Evolutionary conservation across 1,140 invertebrate species (phyloP).

Genomic region (Sminthurides bifidus): DNA sequence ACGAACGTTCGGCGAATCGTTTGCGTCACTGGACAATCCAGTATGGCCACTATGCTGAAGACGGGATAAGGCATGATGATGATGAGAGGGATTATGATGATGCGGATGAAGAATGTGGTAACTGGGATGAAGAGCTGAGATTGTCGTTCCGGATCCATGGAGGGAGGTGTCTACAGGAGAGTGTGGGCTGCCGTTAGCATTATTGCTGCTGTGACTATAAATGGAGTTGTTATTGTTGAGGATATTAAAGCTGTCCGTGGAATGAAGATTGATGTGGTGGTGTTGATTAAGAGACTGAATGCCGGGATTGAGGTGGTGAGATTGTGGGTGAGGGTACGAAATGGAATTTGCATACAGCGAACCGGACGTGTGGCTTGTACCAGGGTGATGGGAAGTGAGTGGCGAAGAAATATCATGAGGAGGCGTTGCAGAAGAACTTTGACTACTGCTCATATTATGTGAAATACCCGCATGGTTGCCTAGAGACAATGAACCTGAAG

Average conservation of each 20-base stretch:
- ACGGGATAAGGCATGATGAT: not conserved
- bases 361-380: not conserved
- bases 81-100: not conserved
- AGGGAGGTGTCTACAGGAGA: not conserved
- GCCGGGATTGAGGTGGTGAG: not conserved
- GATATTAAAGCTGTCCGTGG: too few relatives aligned
- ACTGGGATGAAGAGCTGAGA: too few relatives aligned
- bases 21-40: not conserved
- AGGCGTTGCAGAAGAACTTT: not conserved
- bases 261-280: conserved; percentile 7
- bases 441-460: not conserved
- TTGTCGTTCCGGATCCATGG: not conserved
- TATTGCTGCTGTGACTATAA: not conserved
- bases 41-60: not conserved
- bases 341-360: not conserved
- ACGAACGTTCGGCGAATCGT: not conserved
- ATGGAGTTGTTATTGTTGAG: too few relatives aligned
- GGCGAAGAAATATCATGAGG: conserved; percentile 1
- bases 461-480: not conserved
- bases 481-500: not conserved
- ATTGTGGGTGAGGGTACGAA: not conserved
- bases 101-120: not conserved
- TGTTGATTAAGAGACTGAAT: not conserved
- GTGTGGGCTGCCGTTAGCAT: not conserved
- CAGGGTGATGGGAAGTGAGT: conserved; percentile 12